Percentiles rank a stretch among this genome's conserved stretches.
Conservation (phyloP, 2,888 invertebrate genomes). For the Xylota sylvarum region DNA sequence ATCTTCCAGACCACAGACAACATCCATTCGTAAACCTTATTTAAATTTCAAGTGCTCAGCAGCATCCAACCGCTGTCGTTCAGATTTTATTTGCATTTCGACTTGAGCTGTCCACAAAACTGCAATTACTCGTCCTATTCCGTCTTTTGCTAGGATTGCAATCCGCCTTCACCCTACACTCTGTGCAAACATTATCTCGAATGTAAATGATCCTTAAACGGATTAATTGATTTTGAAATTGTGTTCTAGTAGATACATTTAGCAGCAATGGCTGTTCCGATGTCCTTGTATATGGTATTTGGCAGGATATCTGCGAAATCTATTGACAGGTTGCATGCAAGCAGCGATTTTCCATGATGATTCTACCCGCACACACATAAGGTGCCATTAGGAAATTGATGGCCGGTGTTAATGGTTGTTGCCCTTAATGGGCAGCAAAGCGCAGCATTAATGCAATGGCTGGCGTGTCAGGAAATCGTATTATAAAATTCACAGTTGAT, state of each 20-base stretch:
- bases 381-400: slow-evolving; percentile 46
- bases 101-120: slow-evolving; percentile 9
- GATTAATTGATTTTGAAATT: slow-evolving; percentile 63
- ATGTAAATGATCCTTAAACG: slow-evolving; percentile 49
- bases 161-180: not conserved
- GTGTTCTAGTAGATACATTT: slow-evolving; percentile 1
- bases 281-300: slow-evolving; percentile 11
- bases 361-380: slow-evolving; percentile 34
- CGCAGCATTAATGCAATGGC: slow-evolving; percentile 31
- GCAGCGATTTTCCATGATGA: slow-evolving; percentile 45
- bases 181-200: slow-evolving; percentile 30
- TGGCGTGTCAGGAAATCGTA: slow-evolving; percentile 49
- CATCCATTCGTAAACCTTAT: not conserved
- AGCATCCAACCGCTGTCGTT: not conserved
- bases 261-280: not conserved
- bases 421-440: slow-evolving; percentile 13
- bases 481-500: slow-evolving; percentile 61
- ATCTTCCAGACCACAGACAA: not conserved
- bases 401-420: slow-evolving; percentile 34
- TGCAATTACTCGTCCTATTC: slow-evolving; percentile 4
- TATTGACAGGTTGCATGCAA: slow-evolving; percentile 43
- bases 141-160: not conserved
- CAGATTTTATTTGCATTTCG: not conserved
- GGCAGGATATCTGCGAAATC: slow-evolving; percentile 23
- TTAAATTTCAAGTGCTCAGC: not conserved